A percentile compares a stretch with the other conserved stretches of the same genome.
Evolutionary conservation across 2,797 vertebrate species (phyloP).

Genomic region (Danio kyathit): DNA sequence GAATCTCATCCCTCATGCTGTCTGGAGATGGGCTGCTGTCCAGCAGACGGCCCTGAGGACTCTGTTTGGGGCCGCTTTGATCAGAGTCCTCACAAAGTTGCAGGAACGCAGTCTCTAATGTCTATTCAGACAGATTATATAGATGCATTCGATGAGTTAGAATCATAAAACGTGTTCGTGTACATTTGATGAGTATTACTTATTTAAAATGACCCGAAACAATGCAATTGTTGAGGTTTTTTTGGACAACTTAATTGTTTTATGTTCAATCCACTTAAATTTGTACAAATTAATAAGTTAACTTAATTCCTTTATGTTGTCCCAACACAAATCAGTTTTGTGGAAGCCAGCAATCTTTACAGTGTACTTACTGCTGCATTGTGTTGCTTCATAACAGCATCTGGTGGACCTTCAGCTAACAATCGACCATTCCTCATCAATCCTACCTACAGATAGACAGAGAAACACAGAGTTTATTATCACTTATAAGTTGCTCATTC

Average conservation of each 20-base stretch:
- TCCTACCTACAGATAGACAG: slow-evolving; percentile 75
- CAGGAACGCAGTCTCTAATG: slow-evolving; percentile 82
- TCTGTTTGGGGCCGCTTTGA: slow-evolving; percentile 64
- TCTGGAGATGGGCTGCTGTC: slow-evolving; percentile 74
- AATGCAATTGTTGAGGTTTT: no score
- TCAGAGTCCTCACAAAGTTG: slow-evolving; percentile 81
- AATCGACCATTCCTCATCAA: slow-evolving; percentile 82
- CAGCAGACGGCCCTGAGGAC: slow-evolving; percentile 55
- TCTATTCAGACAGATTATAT: slow-evolving; percentile 63
- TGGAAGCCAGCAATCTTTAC: no score
- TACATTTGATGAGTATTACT: not conserved
- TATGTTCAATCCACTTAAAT: no score
- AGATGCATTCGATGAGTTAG: not conserved
- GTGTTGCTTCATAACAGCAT: slow-evolving; percentile 79
- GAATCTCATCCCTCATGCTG: slow-evolving; percentile 74
- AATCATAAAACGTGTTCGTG: not conserved
- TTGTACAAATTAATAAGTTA: no score
- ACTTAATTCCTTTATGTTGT: no score
- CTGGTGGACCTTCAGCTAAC: slow-evolving; percentile 80
- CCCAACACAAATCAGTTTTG: not conserved
- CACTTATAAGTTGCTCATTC: no score
- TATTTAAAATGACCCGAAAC: no score
- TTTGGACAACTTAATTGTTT: no score
- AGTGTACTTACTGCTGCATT: slow-evolving; percentile 73
- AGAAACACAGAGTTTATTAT: not conserved